Evolutionary conservation across 2,797 vertebrate species (phyloP).

Genomic region (Caiman crocodilus): DNA sequence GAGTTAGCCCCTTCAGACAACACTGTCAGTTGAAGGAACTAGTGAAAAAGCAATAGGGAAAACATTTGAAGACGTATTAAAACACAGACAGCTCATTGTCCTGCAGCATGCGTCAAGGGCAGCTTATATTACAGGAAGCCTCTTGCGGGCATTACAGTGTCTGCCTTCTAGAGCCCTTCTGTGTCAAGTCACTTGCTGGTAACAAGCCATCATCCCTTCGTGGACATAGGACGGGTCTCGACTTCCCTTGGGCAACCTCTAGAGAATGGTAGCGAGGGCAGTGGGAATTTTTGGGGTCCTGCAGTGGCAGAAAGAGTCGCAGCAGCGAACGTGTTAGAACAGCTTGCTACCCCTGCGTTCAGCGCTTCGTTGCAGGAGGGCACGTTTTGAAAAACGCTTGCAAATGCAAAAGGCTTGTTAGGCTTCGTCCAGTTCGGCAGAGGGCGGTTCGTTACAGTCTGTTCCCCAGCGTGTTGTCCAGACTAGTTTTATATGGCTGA

Average conservation of each 20-base stretch:
- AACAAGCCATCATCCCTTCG: conserved; percentile 26
- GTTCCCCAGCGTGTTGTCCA: not conserved
- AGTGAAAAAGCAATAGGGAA: not conserved
- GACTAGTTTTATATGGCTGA: not conserved
- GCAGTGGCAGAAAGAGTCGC: conserved; percentile 13
- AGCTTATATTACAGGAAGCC: not conserved
- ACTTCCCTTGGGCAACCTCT: conserved; percentile 19
- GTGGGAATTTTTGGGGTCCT: conserved; percentile 31
- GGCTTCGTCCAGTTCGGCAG: not conserved
- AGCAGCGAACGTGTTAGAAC: conserved; percentile 14
- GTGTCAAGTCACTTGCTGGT: not conserved
- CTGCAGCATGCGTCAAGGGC: not conserved
- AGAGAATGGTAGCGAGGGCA: not conserved
- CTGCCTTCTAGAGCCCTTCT: conserved; percentile 6
- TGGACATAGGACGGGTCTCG: not conserved
- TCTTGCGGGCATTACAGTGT: not conserved
- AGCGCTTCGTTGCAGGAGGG: conserved; percentile 32
- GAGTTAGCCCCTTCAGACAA: not conserved
- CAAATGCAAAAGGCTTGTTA: conserved; percentile 34
- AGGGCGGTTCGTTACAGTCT: not conserved
- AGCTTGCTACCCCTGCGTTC: conserved; percentile 26
- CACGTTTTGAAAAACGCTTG: not conserved
- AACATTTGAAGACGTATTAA: accelerated
- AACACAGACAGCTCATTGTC: not conserved
- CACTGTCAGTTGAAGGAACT: not conserved